Percentiles rank a stretch among this genome's conserved stretches.
phyloP scores from a whole-genome alignment of 2,888 invertebrate genomes.

The Dolomedes plantarius region DNA sequence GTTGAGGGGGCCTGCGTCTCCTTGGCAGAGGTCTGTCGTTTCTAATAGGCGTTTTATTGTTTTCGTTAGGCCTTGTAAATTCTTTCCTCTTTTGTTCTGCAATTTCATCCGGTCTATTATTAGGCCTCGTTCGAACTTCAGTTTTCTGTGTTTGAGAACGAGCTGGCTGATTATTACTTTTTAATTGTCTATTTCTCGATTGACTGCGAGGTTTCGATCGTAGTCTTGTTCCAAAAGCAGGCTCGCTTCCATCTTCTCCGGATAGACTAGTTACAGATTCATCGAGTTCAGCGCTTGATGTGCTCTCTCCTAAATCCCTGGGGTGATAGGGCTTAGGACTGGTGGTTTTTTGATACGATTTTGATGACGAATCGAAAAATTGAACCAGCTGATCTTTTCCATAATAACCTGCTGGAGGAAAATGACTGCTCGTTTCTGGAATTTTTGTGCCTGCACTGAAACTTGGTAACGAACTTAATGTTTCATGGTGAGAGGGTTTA shows the following conservation, averaged over 20 bases:
- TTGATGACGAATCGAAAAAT: conserved; percentile 56
- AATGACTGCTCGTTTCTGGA: conserved; percentile 39
- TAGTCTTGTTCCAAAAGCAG: conserved; percentile 57
- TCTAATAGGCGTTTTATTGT: not conserved
- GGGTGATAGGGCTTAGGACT: conserved; percentile 27
- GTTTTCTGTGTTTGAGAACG: conserved; percentile 44
- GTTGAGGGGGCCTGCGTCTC: not conserved
- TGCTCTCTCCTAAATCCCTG: conserved; percentile 31
- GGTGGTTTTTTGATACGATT: conserved; percentile 32
- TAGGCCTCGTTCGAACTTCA: conserved; percentile 37
- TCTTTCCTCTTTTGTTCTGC: conserved; percentile 7
- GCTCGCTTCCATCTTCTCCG: conserved; percentile 33
- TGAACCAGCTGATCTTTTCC: conserved; percentile 61
- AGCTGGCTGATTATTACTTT: conserved; percentile 23
- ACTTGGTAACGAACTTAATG: conserved; percentile 11
- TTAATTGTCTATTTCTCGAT: not conserved
- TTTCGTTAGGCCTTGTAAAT: not conserved
- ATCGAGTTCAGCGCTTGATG: conserved; percentile 39
- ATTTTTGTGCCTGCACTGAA: conserved; percentile 5
- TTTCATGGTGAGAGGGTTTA: conserved; percentile 25
- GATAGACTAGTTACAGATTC: conserved; percentile 42
- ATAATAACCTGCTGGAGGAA: conserved; percentile 65
- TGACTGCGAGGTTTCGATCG: conserved; percentile 20
- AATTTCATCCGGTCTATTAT: not conserved
- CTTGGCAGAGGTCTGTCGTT: conserved; percentile 6